A percentile compares a stretch with the other conserved stretches of the same genome.
phyloP scores from a whole-genome alignment of 1,140 invertebrate genomes.

The Lanistes nyassanus region DNA sequence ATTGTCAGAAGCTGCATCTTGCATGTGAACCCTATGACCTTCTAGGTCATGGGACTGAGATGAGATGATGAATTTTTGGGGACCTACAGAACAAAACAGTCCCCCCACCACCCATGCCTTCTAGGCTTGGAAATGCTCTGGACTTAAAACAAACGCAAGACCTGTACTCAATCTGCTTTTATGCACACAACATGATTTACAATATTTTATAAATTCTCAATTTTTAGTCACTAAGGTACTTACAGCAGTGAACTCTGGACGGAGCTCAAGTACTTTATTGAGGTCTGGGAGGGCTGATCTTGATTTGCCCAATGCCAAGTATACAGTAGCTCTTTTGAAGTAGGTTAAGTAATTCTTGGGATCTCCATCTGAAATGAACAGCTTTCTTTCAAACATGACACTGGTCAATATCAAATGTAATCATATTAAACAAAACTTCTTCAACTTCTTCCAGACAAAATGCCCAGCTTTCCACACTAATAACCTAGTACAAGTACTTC shows the following conservation, averaged over 20 bases:
- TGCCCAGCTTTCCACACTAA: too few species aligned
- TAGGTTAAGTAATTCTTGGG: conserved; percentile 94
- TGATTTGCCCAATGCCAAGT: conserved; percentile 94
- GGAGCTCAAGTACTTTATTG: conserved; percentile 89
- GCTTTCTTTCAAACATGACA: background rate
- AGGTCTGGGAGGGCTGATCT: conserved; percentile 95
- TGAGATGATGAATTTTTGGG: too few species aligned
- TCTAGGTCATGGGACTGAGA: too few species aligned
- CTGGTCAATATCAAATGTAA: too few species aligned
- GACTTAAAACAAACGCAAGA: background rate
- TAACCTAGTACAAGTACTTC: too few species aligned
- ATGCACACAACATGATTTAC: background rate
- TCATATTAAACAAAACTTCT: too few species aligned
- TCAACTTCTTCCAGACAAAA: too few species aligned
- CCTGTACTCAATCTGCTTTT: background rate
- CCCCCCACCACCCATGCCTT: background rate
- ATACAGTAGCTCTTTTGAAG: conserved; percentile 88
- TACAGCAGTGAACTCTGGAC: conserved; percentile 90
- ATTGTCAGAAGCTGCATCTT: too few species aligned
- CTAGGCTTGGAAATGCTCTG: background rate
- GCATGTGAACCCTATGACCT: too few species aligned
- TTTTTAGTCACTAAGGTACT: conserved; percentile 55
- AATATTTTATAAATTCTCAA: too few species aligned
- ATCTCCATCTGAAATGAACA: conserved; percentile 84
- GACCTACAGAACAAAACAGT: too few species aligned